A percentile compares a stretch with the other conserved stretches of the same genome.
phyloP scores from a whole-genome alignment of 2,888 invertebrate species.

The Caenorhabditis wallacei region DNA sequence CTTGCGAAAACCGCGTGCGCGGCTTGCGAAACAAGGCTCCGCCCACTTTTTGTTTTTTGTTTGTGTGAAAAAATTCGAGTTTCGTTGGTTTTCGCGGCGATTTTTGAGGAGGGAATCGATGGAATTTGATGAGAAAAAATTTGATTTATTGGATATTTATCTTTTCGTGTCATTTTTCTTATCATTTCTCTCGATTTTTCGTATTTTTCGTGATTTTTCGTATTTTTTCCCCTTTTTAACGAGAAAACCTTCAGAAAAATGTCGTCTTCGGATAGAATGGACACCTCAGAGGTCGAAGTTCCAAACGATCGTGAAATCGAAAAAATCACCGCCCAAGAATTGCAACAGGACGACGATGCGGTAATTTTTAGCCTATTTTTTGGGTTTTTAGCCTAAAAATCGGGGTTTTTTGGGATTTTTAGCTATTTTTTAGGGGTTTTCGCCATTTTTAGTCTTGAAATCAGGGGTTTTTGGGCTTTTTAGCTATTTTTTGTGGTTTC shows the following conservation, averaged over 20 bases:
- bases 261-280: constrained; percentile 64
- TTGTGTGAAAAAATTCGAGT: constrained; percentile 16
- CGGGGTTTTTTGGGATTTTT: too few species aligned
- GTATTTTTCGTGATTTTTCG: neutral
- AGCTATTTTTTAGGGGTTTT: too few species aligned
- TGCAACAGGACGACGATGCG: constrained; percentile 17
- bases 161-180: neutral
- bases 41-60: constrained; percentile 24
- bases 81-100: neutral
- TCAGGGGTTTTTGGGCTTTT: too few species aligned
- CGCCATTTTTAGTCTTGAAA: too few species aligned
- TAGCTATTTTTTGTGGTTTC: too few species aligned
- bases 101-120: neutral
- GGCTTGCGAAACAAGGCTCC: constrained; percentile 11
- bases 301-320: constrained; percentile 61
- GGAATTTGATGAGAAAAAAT: neutral
- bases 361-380: neutral
- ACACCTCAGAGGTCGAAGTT: constrained; percentile 68
- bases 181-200: neutral
- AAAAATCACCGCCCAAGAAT: constrained; percentile 52
- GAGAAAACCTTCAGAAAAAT: constrained; percentile 38
- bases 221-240: neutral
- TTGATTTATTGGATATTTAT: neutral
- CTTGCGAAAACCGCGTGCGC: constrained; percentile 32
- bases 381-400: neutral